Conservation (phyloP, 2,888 invertebrate species). For the Apamea monoglypha region DNA sequence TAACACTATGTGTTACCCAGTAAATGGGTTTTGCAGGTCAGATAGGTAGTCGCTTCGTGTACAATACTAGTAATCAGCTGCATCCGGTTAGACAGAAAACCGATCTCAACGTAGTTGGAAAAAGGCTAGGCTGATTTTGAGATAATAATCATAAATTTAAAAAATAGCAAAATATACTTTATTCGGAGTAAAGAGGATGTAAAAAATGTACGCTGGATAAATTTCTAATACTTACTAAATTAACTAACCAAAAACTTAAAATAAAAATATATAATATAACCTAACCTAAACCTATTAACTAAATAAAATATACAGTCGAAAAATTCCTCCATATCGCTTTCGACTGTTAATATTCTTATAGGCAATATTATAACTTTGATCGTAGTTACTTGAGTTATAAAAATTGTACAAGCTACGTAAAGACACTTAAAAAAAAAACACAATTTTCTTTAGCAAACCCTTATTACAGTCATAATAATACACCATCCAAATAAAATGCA, state of each 20-base stretch:
- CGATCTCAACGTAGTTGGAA: neutral
- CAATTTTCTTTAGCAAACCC: slow-evolving; percentile 23
- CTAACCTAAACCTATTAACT: neutral
- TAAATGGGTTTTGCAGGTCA: neutral
- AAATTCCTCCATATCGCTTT: neutral
- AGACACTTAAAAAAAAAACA: neutral
- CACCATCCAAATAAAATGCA: slow-evolving; percentile 47
- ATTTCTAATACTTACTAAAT: neutral
- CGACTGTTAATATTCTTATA: neutral
- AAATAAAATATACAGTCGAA: neutral
- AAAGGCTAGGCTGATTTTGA: neutral
- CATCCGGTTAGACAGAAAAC: neutral
- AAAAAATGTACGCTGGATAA: neutral
- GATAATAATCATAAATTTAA: neutral
- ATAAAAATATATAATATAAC: neutral
- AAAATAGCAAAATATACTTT: neutral
- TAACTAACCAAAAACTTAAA: neutral
- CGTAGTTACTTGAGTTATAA: neutral
- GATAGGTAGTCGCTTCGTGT: neutral
- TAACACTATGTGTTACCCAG: neutral
- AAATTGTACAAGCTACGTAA: neutral
- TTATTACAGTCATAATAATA: slow-evolving; percentile 14
- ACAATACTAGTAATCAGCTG: neutral
- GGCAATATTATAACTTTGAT: neutral
- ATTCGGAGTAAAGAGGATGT: neutral